A percentile compares a stretch with the other conserved stretches of the same genome.
Evolutionary conservation across 1,140 invertebrate genomes (phyloP).

Genomic region (Brachystomella parvula): DNA sequence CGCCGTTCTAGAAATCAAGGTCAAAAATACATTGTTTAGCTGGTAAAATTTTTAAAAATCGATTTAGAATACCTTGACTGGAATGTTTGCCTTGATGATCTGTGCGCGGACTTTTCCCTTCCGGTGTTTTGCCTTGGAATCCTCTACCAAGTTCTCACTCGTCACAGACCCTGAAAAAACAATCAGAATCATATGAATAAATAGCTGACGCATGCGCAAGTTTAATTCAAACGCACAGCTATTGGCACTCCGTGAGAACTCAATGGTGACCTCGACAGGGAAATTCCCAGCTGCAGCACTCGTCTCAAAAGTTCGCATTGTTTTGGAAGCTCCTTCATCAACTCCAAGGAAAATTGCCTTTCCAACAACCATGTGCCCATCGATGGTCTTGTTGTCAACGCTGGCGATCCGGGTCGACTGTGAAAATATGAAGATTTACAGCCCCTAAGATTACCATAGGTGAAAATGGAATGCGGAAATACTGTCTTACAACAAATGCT

Average conservation of each 20-base stretch:
- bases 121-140: conserved; percentile 64
- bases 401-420: conserved; percentile 49
- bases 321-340: conserved; percentile 51
- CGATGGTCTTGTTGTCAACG: conserved; percentile 73
- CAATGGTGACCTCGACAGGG: conserved; percentile 32
- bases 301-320: neutral
- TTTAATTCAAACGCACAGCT: conserved; percentile 23
- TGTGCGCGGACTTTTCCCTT: conserved; percentile 74
- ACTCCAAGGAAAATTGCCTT: conserved; percentile 77
- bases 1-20: conserved; percentile 60
- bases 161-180: conserved; percentile 64
- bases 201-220: too few relatives aligned
- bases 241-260: neutral
- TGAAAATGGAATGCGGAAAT: conserved; percentile 5
- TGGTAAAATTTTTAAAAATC: neutral
- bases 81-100: conserved; percentile 83
- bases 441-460: conserved; percentile 18
- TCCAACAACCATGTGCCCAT: conserved; percentile 78
- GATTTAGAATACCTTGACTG: conserved; percentile 57
- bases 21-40: neutral
- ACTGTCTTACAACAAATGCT: conserved; percentile 63
- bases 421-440: neutral
- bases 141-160: conserved; percentile 61
- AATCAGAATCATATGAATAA: neutral
- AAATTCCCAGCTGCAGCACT: conserved; percentile 17